These are phyloP conservation scores for Cosmia trapezina DNA, from an alignment of 2,888 invertebrate genomes.

Conservation along the genomic window DNA sequence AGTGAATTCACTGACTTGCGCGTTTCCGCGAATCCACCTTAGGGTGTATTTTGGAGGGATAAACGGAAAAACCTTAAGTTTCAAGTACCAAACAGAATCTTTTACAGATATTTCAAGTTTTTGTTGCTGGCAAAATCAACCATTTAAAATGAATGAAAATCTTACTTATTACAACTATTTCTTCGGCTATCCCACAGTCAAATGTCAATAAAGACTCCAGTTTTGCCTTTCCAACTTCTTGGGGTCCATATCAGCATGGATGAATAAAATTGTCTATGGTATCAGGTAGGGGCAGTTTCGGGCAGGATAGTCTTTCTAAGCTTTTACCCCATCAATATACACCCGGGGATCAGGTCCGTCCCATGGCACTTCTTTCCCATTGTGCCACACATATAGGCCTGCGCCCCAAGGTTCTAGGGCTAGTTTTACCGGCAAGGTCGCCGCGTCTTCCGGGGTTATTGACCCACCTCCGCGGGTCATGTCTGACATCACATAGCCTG, in stretches of 20 bases:
- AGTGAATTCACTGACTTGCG: no score
- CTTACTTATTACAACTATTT: neutral
- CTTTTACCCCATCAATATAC: conserved; percentile 77
- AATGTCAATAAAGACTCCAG: neutral
- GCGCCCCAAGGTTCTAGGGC: conserved; percentile 70
- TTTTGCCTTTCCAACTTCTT: neutral
- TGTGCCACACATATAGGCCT: conserved; percentile 82
- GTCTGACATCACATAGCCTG: conserved; percentile 85
- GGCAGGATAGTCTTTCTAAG: conserved; percentile 19
- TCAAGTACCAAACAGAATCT: no score
- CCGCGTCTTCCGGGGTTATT: conserved; percentile 76
- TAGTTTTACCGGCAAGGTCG: conserved; percentile 68
- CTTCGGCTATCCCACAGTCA: neutral
- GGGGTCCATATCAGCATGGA: no score
- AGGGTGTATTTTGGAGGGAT: no score
- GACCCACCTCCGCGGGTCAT: conserved; percentile 83
- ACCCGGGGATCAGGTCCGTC: conserved; percentile 82
- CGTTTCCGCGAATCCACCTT: no score
- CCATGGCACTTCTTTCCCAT: conserved; percentile 80
- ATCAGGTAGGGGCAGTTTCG: neutral
- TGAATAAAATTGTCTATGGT: neutral
- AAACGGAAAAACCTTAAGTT: neutral
- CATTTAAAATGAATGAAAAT: neutral
- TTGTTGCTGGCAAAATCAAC: neutral
- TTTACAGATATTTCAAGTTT: neutral